Evolutionary conservation across 2,888 invertebrate species (phyloP).

Genomic region (Amiota minor): DNA sequence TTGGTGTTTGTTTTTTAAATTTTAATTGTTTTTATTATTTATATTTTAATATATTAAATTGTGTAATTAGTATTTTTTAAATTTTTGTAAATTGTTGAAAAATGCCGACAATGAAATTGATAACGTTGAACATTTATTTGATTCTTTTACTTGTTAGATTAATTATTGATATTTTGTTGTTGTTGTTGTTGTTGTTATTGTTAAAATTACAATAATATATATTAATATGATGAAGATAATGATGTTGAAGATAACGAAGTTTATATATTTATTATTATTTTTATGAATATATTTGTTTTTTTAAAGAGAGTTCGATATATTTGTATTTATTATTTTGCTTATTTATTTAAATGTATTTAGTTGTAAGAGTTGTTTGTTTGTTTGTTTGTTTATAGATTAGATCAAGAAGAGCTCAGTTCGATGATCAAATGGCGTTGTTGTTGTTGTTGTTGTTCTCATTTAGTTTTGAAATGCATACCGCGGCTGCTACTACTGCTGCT

Average conservation of each 20-base stretch:
- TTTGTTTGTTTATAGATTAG: conserved; percentile 43
- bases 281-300: too few species aligned
- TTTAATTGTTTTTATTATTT: conserved; percentile 16
- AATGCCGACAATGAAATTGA: conserved; percentile 20
- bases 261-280: too few species aligned
- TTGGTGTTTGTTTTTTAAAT: conserved; percentile 32
- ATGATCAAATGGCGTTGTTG: not conserved
- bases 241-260: conserved; percentile 13
- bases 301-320: not conserved
- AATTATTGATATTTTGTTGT: conserved; percentile 17
- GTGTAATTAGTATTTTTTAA: too few species aligned
- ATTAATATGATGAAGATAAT: conserved; percentile 50
- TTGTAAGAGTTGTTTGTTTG: conserved; percentile 34
- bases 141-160: not conserved
- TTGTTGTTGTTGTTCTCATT: too few species aligned
- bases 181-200: not conserved
- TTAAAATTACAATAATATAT: not conserved
- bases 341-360: conserved; percentile 46
- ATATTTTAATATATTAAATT: not conserved
- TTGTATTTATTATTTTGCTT: conserved; percentile 32
- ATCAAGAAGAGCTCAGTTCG: not conserved
- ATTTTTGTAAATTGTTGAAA: not conserved
- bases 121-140: conserved; percentile 30
- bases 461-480: too few species aligned
- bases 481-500: not conserved